phyloP scores from a whole-genome alignment of 2,113 vertebrate genomes.

The Chaetura pelagica region DNA sequence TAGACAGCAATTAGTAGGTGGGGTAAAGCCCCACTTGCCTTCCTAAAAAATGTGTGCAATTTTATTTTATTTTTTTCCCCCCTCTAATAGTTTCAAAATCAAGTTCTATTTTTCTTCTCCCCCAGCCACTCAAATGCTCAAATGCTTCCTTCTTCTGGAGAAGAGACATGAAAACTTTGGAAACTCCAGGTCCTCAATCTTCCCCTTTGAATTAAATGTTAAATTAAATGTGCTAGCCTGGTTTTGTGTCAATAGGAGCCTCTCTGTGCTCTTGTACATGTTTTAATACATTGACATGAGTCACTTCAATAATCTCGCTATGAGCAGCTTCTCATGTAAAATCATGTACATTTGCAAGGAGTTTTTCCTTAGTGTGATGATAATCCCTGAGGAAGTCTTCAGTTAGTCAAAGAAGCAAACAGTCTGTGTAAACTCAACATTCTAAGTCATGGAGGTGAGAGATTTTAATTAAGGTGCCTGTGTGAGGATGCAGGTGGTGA shows the following conservation, averaged over 20 bases:
- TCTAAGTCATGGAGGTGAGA: neutral
- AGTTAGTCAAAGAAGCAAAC: neutral
- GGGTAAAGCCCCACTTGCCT: neutral
- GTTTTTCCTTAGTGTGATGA: neutral
- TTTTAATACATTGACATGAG: neutral
- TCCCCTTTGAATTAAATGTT: neutral
- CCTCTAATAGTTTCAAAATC: neutral
- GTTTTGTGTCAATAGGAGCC: neutral
- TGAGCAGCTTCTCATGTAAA: neutral
- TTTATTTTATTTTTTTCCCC: too few species aligned
- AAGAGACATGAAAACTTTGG: neutral
- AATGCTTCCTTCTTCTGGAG: neutral
- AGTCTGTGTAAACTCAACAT: neutral
- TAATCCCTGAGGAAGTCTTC: neutral
- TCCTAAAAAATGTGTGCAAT: neutral
- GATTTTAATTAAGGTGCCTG: neutral
- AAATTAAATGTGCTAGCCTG: neutral
- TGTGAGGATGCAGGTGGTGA: neutral
- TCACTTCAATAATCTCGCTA: neutral
- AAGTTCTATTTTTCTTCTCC: neutral
- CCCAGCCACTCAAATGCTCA: neutral
- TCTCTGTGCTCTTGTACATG: neutral
- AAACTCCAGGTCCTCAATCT: neutral
- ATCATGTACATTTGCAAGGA: neutral
- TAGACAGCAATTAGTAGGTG: neutral